phyloP scores from a whole-genome alignment of 2,888 invertebrate genomes.

The Spialia ferax region DNA sequence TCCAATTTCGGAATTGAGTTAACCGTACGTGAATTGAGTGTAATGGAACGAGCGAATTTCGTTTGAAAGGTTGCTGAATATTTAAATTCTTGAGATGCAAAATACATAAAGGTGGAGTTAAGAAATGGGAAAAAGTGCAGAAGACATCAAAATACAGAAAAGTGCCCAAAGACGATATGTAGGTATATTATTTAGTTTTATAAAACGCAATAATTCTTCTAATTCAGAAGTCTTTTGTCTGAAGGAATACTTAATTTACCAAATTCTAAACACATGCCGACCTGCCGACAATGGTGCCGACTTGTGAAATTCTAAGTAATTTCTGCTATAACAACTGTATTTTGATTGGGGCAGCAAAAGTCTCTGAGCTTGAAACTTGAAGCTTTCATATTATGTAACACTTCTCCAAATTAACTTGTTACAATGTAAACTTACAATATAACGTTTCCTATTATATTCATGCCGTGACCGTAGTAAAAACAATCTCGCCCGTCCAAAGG shows the following conservation, averaged over 20 bases:
- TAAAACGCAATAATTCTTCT: background rate
- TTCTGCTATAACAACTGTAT: too few species aligned
- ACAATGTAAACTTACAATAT: too few species aligned
- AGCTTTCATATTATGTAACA: too few species aligned
- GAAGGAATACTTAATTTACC: background rate
- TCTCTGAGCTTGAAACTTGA: too few species aligned
- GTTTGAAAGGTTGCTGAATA: background rate
- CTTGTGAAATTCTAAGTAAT: background rate
- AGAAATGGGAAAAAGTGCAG: background rate
- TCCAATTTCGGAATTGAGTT: slow-evolving; percentile 27
- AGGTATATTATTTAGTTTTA: too few species aligned
- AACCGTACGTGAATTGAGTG: slow-evolving; percentile 16
- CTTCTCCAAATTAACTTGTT: too few species aligned
- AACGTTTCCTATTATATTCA: slow-evolving; percentile 3
- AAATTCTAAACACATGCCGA: background rate
- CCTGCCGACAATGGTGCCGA: background rate
- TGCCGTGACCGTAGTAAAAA: slow-evolving; percentile 15
- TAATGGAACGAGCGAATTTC: slow-evolving; percentile 15
- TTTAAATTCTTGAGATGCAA: background rate
- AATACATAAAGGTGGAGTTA: background rate
- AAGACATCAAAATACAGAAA: too few species aligned
- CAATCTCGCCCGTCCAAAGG: slow-evolving; percentile 21
- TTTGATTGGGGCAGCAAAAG: too few species aligned
- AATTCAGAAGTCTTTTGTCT: background rate
- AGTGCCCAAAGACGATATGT: background rate